phyloP scores from a whole-genome alignment of 2,888 invertebrate genomes.

The Drosophila nigricruria region DNA sequence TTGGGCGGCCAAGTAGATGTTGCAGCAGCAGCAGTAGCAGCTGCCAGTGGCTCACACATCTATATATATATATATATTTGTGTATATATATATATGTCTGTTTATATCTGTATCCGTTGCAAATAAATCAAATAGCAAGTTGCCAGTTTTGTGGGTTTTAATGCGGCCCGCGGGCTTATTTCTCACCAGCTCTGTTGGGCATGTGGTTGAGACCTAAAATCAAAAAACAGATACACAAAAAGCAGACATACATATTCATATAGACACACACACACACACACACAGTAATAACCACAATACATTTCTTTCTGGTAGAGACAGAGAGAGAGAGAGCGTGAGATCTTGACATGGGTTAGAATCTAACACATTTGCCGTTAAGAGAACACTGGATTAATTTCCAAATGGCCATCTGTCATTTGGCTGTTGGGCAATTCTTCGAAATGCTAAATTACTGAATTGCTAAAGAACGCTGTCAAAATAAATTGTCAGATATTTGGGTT shows the following conservation, averaged over 20 bases:
- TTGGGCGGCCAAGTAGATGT: slow-evolving; percentile 28
- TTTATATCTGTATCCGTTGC: slow-evolving; percentile 54
- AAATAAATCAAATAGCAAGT: slow-evolving; percentile 73
- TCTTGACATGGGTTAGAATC: slow-evolving; percentile 55
- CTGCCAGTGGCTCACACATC: slow-evolving; percentile 8
- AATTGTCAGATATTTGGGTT: slow-evolving; percentile 1
- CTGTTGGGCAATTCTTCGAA: slow-evolving; percentile 1
- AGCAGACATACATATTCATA: background rate
- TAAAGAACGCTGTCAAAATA: slow-evolving; percentile 11
- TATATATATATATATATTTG: slow-evolving; percentile 14
- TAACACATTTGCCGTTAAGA: slow-evolving; percentile 9
- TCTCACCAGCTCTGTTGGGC: slow-evolving; percentile 52
- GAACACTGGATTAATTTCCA: slow-evolving; percentile 40
- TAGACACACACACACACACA: background rate
- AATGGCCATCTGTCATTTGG: slow-evolving; percentile 40
- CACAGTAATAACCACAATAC: slow-evolving; percentile 19
- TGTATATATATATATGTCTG: slow-evolving; percentile 27
- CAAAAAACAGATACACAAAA: slow-evolving; percentile 24
- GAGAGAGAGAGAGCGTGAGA: slow-evolving; percentile 38
- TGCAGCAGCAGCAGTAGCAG: slow-evolving; percentile 34
- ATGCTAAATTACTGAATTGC: background rate
- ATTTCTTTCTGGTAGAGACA: slow-evolving; percentile 20
- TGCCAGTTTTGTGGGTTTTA: slow-evolving; percentile 63
- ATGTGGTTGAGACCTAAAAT: slow-evolving; percentile 60
- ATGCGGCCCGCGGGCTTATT: slow-evolving; percentile 61